These are phyloP conservation scores for Gymnarchus niloticus DNA, from an alignment of 2,113 vertebrate species.

Conservation along the genomic window DNA sequence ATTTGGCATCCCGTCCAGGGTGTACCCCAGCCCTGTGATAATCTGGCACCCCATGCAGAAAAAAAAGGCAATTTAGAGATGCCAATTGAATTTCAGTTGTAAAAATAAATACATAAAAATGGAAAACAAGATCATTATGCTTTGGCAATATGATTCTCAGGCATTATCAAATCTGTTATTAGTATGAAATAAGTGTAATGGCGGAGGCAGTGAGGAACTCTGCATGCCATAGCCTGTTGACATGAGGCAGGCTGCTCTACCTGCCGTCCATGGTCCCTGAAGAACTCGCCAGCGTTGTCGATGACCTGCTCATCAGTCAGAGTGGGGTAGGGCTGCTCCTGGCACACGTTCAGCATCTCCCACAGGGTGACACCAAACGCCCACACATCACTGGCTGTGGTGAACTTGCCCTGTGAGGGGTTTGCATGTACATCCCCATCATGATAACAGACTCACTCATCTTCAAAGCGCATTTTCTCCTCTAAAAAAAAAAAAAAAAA, in stretches of 20 bases:
- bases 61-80: background rate
- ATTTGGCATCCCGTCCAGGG: too few relatives aligned
- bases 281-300: conserved; percentile 86
- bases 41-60: too few relatives aligned
- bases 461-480: background rate
- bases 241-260: too few relatives aligned
- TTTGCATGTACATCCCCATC: background rate
- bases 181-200: background rate
- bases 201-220: background rate
- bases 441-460: background rate
- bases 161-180: too few relatives aligned
- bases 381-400: conserved; percentile 85
- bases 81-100: too few relatives aligned
- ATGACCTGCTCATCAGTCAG: conserved; percentile 88
- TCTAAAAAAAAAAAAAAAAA: too few relatives aligned
- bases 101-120: too few relatives aligned
- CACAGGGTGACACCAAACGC: conserved; percentile 89
- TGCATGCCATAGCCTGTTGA: background rate
- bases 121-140: too few relatives aligned
- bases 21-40: too few relatives aligned
- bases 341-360: conserved; percentile 87
- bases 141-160: too few relatives aligned
- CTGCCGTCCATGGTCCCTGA: conserved; percentile 84
- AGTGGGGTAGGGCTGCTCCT: conserved; percentile 83
- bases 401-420: conserved; percentile 78